These are phyloP conservation scores for Megaceryle torquata DNA, from an alignment of 2,113 vertebrate genomes.

Conservation along the genomic window DNA sequence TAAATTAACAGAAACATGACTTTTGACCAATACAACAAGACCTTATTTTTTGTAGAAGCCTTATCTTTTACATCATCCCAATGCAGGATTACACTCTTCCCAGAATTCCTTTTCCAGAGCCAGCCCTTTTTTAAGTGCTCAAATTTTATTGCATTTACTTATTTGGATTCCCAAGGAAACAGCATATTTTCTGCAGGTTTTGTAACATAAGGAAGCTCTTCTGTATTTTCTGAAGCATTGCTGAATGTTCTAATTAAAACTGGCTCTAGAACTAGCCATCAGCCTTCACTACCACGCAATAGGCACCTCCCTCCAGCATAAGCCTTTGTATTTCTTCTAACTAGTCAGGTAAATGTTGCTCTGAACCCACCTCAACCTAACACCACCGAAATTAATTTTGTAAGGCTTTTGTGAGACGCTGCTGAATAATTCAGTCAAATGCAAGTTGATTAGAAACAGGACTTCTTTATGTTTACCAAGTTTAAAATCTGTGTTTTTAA, in stretches of 20 bases:
- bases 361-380: background rate
- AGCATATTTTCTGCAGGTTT: background rate
- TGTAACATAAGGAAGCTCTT: background rate
- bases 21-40: background rate
- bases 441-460: background rate
- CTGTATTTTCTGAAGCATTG: background rate
- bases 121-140: background rate
- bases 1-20: background rate
- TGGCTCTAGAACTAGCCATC: background rate
- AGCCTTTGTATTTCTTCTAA: background rate
- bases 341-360: slow-evolving; percentile 5
- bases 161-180: slow-evolving; percentile 4
- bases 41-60: background rate
- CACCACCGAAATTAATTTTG: slow-evolving; percentile 9
- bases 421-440: slow-evolving; percentile 33
- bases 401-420: background rate
- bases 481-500: background rate
- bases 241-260: background rate
- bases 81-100: background rate
- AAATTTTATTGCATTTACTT: slow-evolving; percentile 7
- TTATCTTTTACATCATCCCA: background rate
- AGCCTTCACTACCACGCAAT: background rate
- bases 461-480: background rate
- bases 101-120: background rate
- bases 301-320: background rate